Percentiles rank a stretch among this genome's conserved stretches.
phyloP scores from a whole-genome alignment of 2,113 vertebrate genomes.

The Takifugu flavidus region DNA sequence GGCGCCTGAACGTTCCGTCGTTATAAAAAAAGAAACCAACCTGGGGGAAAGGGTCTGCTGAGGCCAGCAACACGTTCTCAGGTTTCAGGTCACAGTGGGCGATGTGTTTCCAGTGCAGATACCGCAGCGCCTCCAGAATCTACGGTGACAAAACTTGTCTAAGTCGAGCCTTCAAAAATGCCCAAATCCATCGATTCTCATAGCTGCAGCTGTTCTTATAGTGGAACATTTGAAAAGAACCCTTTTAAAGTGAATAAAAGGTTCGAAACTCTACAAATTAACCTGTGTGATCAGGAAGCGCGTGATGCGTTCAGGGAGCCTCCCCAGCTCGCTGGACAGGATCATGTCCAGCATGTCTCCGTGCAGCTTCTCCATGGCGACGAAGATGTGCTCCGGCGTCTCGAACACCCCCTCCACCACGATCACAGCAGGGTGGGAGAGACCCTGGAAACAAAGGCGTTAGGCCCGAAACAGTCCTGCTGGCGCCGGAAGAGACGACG shows the following conservation, averaged over 20 bases:
- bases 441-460: conserved; percentile 44
- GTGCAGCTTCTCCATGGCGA: conserved; percentile 79
- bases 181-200: no score
- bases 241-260: no score
- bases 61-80: conserved; percentile 75
- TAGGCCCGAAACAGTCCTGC: no score
- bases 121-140: conserved; percentile 75
- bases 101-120: conserved; percentile 74
- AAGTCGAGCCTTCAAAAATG: no score
- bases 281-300: conserved; percentile 77
- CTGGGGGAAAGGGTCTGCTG: conserved; percentile 72
- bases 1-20: neutral
- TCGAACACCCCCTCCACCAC: conserved; percentile 73
- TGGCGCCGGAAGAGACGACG: rapidly evolving
- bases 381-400: conserved; percentile 65
- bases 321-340: conserved; percentile 73
- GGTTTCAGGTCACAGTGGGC: conserved; percentile 80
- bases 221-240: no score
- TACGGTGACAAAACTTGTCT: conserved; percentile 12
- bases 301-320: conserved; percentile 75
- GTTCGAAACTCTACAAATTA: no score
- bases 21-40: conserved; percentile 31
- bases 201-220: no score
- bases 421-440: conserved; percentile 72
- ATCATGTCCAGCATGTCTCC: conserved; percentile 82